Conservation (phyloP, 2,113 vertebrate genomes). For the Hucho hucho region DNA sequence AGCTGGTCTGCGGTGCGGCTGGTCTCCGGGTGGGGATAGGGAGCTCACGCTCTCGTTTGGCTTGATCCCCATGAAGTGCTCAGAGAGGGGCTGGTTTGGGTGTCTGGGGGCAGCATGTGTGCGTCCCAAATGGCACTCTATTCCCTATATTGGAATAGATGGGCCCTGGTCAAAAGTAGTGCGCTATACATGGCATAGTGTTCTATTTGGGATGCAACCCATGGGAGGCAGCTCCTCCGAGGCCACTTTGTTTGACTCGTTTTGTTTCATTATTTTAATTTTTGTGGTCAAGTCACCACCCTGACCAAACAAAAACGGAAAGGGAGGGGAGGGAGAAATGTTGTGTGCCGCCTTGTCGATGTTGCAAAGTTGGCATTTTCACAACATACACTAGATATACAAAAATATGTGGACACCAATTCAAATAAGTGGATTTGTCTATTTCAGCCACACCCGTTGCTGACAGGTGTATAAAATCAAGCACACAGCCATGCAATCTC, state of each 20-base stretch:
- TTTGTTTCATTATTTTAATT: background rate
- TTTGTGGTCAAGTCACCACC: constrained; percentile 1
- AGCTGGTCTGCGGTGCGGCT: constrained; percentile 52
- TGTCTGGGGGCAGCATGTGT: background rate
- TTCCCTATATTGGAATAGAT: too few relatives aligned
- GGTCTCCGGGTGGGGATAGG: constrained; percentile 55
- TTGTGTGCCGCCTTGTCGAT: background rate
- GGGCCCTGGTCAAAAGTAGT: too few relatives aligned
- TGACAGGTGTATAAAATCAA: too few relatives aligned
- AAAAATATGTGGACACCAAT: too few relatives aligned
- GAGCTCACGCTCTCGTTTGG: constrained; percentile 48
- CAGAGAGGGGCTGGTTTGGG: background rate
- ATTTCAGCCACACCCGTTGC: too few relatives aligned
- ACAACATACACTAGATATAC: background rate
- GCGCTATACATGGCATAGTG: background rate
- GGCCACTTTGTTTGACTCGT: background rate
- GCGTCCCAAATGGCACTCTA: background rate
- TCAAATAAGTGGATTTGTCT: too few relatives aligned
- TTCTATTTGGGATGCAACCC: background rate
- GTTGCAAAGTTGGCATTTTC: background rate
- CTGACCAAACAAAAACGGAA: background rate
- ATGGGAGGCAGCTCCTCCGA: background rate
- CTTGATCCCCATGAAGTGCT: background rate
- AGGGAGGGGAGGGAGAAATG: background rate
- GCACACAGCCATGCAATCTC: too few relatives aligned